Base-by-base conservation (phyloP, 2,113 vertebrate species). In the Strix uralensis region DNA sequence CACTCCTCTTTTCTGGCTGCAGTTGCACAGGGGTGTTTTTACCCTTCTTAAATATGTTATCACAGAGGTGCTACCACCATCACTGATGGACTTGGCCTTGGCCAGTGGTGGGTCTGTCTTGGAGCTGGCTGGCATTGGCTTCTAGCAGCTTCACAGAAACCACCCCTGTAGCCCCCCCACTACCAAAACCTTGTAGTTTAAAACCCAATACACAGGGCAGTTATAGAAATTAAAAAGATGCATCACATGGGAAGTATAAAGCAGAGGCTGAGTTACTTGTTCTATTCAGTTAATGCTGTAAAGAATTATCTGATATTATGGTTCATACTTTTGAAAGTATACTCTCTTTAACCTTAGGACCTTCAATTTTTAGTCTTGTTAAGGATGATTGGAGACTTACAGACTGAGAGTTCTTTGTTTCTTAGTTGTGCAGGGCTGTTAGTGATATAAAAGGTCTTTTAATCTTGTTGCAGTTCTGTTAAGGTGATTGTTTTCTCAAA, bases 1-100 rank as follows among this genome's bases (percentile, higher is more conserved):
- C 29, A 23, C 19, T 58, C 7, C n/a, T 42, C 1, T 42, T 30
- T 42, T 30, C 29, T 8, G 4, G 22, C 34, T 74, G 34, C 29
- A 13, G 9, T 42, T 71, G 17, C 23, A 19, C 32, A 47, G 22
- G 27, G 17, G 3, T 20, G 62, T 78, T 70, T 59, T 29, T 3
- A 18, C 15, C 2, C 1, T 44, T 23, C 27, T 46, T 29, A 75
- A n/a, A 7, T 3, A 2, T 0, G 1, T 32, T 49, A 7, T 57
- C 15, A 2, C 7, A 4, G 67, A 47, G 32, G 25, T 2, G 2
- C 32, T 57, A 0, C 10, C 4, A 1, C 11, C 1, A 2, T 75
- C 7, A 2, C 22, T 72, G 71, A 2, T 36, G 6, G 8, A 7
- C 29, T 62, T 16, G 2, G 34, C 17, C 29, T 15, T 52, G 34